A percentile compares a stretch with the other conserved stretches of the same genome.
Conservation (phyloP, 2,797 vertebrate genomes). For the Pseudochromis fuscus region DNA sequence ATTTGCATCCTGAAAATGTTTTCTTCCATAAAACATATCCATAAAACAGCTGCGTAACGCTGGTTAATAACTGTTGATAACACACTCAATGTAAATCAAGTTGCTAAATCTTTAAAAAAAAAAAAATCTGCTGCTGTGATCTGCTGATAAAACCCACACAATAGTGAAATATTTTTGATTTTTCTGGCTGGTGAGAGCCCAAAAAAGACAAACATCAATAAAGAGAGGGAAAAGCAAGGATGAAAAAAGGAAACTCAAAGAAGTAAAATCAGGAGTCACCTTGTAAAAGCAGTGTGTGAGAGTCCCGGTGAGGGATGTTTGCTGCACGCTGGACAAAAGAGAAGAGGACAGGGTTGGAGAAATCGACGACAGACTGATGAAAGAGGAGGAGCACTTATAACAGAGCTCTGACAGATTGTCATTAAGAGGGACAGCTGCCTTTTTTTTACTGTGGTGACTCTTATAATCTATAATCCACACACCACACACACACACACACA, state of each 20-base stretch:
- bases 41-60: neutral
- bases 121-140: neutral
- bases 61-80: neutral
- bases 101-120: neutral
- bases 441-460: slow-evolving; percentile 63
- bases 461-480: slow-evolving; percentile 61
- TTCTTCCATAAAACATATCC: neutral
- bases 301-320: slow-evolving; percentile 62
- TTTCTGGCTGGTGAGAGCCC: neutral
- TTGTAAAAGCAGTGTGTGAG: slow-evolving; percentile 65
- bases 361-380: slow-evolving; percentile 60
- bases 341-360: slow-evolving; percentile 33
- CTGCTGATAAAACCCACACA: slow-evolving; percentile 1
- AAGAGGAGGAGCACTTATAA: slow-evolving; percentile 59
- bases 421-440: slow-evolving; percentile 79
- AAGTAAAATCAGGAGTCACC: slow-evolving; percentile 72
- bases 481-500: slow-evolving; percentile 12
- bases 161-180: neutral
- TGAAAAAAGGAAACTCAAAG: slow-evolving; percentile 3
- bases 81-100: neutral
- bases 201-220: neutral
- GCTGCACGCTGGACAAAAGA: slow-evolving; percentile 44
- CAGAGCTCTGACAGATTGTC: slow-evolving; percentile 75
- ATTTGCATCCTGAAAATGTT: neutral
- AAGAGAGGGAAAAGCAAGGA: neutral